Evolutionary conservation across 2,888 invertebrate genomes (phyloP).

Genomic region (Stenurella melanura): DNA sequence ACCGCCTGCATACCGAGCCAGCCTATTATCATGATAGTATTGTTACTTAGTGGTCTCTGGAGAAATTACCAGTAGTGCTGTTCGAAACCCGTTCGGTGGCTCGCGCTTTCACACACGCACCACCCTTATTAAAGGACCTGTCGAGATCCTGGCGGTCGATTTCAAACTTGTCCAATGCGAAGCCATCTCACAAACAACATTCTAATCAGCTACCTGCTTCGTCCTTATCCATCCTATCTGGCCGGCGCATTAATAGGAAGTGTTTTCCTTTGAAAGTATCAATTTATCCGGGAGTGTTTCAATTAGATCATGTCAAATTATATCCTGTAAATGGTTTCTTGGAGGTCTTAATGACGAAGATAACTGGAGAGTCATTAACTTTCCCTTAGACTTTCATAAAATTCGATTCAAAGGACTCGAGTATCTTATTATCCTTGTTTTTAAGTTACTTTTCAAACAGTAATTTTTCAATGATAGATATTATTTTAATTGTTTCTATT

Average conservation of each 20-base stretch:
- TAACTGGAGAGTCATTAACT: conserved; percentile 19
- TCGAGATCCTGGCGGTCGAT: conserved; percentile 39
- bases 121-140: conserved; percentile 42
- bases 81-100: conserved; percentile 33
- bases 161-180: conserved; percentile 30
- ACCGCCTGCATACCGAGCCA: conserved; percentile 32
- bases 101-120: conserved; percentile 30
- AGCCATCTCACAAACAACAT: conserved; percentile 32
- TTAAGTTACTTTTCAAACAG: too few species aligned
- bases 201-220: conserved; percentile 33
- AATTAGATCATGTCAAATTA: conserved; percentile 35
- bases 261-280: conserved; percentile 20
- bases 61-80: conserved; percentile 52
- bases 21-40: conserved; percentile 54
- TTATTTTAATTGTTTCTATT: too few species aligned
- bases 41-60: conserved; percentile 55
- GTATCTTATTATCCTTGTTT: too few species aligned
- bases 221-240: conserved; percentile 25
- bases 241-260: conserved; percentile 27
- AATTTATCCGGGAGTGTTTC: conserved; percentile 33
- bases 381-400: not conserved
- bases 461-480: too few species aligned
- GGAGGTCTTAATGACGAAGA: conserved; percentile 24
- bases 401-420: too few species aligned
- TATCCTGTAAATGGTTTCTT: conserved; percentile 20